Percentiles rank a stretch among this genome's conserved stretches.
Evolutionary conservation across 1,140 invertebrate species (phyloP).

Genomic region (Lucilia cuprina): DNA sequence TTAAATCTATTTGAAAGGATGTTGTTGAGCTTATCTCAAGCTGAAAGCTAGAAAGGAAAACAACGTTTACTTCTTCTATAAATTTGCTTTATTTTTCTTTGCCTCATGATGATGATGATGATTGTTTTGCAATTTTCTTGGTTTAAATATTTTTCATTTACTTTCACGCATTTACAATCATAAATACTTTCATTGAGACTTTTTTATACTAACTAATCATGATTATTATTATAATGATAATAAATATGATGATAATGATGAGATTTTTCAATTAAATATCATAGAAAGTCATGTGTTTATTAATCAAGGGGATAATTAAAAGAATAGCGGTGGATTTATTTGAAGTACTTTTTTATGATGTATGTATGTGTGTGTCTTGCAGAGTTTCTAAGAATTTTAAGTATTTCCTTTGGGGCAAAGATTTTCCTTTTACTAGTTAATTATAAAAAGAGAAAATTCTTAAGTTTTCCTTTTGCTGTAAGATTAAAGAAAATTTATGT

Average conservation of each 20-base stretch:
- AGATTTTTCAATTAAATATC: background rate
- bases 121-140: background rate
- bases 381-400: too few species aligned
- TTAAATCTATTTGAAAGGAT: background rate
- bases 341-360: background rate
- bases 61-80: background rate
- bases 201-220: background rate
- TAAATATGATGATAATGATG: background rate
- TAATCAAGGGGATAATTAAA: background rate
- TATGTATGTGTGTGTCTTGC: background rate
- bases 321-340: background rate
- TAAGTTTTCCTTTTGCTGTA: too few species aligned
- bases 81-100: background rate
- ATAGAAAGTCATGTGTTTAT: background rate
- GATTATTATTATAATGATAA: background rate
- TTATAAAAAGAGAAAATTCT: too few species aligned
- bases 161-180: constrained; percentile 1
- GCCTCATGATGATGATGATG: too few species aligned
- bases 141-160: background rate
- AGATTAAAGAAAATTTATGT: too few species aligned
- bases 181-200: background rate
- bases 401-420: too few species aligned
- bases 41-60: background rate
- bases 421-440: too few species aligned
- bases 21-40: background rate